phyloP scores from a whole-genome alignment of 2,888 invertebrate species.

The Empis stercorea region DNA sequence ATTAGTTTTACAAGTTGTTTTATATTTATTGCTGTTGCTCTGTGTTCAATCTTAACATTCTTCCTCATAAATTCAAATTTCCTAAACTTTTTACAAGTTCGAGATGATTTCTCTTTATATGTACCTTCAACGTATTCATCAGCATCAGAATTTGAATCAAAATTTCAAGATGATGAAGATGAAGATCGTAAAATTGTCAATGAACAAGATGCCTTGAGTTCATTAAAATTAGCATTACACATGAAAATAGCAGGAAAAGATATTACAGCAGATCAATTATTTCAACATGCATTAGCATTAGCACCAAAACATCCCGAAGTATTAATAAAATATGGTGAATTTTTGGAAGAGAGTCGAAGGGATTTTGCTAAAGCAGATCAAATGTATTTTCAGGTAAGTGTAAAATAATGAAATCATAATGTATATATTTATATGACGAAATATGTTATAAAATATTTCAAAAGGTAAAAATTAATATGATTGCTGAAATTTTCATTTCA shows the following conservation, averaged over 20 bases:
- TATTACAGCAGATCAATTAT: conserved; percentile 73
- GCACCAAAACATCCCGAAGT: conserved; percentile 89
- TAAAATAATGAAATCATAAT: too few species aligned
- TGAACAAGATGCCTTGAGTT: conserved; percentile 62
- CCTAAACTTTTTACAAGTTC: conserved; percentile 23
- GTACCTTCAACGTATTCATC: conserved; percentile 12
- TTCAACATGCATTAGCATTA: conserved; percentile 81
- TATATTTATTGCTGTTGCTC: too few species aligned
- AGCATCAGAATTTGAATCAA: conserved; percentile 16
- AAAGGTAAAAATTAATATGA: too few species aligned
- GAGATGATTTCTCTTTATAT: conserved; percentile 31
- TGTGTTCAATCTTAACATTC: too few species aligned
- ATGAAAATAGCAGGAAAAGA: conserved; percentile 71
- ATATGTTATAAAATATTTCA: too few species aligned
- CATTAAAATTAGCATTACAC: conserved; percentile 71
- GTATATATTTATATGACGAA: too few species aligned
- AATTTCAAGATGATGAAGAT: conserved; percentile 21
- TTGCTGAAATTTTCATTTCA: too few species aligned
- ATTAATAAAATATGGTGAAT: conserved; percentile 84
- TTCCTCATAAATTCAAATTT: too few species aligned
- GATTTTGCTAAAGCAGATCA: conserved; percentile 85
- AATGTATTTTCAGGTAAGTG: conserved; percentile 60
- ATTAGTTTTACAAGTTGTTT: too few species aligned
- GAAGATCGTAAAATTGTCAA: conserved; percentile 20
- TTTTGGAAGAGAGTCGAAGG: conserved; percentile 70